A percentile compares a stretch with the other conserved stretches of the same genome.
These are phyloP conservation scores for Notamacropus eugenii DNA, from an alignment of 2,797 vertebrate species.

Conservation along the genomic window DNA sequence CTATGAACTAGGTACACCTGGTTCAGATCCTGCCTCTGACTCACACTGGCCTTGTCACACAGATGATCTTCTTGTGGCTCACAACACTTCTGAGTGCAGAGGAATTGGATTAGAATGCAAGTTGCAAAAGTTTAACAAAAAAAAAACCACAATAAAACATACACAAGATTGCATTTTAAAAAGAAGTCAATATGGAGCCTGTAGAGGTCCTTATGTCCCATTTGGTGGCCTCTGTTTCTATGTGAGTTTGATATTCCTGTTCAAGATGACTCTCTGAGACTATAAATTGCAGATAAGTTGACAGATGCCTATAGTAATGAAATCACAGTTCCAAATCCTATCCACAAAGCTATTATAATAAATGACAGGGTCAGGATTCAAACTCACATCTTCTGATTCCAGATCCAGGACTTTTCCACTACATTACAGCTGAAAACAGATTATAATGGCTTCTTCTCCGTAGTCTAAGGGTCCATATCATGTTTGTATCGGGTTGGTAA, in stretches of 20 bases:
- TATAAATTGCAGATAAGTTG: neutral
- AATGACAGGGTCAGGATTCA: neutral
- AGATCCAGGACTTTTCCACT: neutral
- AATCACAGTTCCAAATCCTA: neutral
- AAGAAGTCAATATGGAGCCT: neutral
- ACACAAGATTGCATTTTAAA: neutral
- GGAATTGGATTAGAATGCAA: neutral
- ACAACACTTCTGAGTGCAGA: neutral
- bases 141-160: neutral
- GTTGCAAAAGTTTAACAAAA: neutral
- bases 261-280: neutral
- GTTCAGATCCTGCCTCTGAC: neutral
- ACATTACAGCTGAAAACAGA: neutral
- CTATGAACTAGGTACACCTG: neutral
- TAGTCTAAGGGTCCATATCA: neutral
- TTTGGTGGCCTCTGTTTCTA: too few species aligned
- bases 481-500: neutral
- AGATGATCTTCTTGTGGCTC: neutral
- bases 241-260: neutral
- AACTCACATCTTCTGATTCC: neutral
- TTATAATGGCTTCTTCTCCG: neutral
- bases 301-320: neutral
- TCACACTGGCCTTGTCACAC: neutral
- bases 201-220: neutral
- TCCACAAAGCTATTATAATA: neutral